Conservation (phyloP, 2,888 invertebrate genomes). For the Pandemis heparana region DNA sequence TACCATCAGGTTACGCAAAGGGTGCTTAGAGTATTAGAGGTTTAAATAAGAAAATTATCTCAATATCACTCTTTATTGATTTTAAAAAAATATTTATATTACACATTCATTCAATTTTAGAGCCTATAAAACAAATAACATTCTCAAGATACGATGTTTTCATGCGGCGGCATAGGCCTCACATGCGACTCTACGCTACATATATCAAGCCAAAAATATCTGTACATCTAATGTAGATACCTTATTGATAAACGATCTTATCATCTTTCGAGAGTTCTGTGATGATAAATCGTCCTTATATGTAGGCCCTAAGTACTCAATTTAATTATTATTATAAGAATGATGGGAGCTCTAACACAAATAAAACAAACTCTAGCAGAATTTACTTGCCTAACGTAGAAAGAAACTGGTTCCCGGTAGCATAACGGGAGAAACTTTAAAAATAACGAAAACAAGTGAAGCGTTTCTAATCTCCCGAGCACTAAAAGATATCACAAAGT, state of each 20-base stretch:
- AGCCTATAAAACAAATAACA: constrained; percentile 78
- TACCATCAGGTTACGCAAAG: not conserved
- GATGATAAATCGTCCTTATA: constrained; percentile 62
- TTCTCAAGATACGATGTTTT: constrained; percentile 60
- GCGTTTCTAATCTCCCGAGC: constrained; percentile 43
- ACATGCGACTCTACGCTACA: constrained; percentile 55
- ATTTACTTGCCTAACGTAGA: constrained; percentile 35
- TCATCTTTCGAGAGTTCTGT: constrained; percentile 53
- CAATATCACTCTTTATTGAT: constrained; percentile 85
- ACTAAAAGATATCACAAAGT: constrained; percentile 63
- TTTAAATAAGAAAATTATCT: constrained; percentile 56
- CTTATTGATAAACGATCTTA: constrained; percentile 64
- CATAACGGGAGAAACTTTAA: constrained; percentile 2
- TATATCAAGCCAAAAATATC: constrained; percentile 78
- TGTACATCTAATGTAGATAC: constrained; percentile 65
- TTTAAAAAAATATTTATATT: constrained; percentile 85
- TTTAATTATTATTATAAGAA: constrained; percentile 27
- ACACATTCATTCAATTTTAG: constrained; percentile 82
- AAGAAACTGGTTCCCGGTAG: constrained; percentile 7
- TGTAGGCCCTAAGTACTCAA: constrained; percentile 78
- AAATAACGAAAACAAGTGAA: constrained; percentile 7
- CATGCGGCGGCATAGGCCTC: constrained; percentile 57
- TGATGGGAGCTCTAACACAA: constrained; percentile 17
- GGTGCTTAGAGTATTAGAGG: not conserved
- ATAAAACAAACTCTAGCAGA: constrained; percentile 17